Evolutionary conservation across 2,797 vertebrate genomes (phyloP).

Genomic region (Girardinus metallicus): DNA sequence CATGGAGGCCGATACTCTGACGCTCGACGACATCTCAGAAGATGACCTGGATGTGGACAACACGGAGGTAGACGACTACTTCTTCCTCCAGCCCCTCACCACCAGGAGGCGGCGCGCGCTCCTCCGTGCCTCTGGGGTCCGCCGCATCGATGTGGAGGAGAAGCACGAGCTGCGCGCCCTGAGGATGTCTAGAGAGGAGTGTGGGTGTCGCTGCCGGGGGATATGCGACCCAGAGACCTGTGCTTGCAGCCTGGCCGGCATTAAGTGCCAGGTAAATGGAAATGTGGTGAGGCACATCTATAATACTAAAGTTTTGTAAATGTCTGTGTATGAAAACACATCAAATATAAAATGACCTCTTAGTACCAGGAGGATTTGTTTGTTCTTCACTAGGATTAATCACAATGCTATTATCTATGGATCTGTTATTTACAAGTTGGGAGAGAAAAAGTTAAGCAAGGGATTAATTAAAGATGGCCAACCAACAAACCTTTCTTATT

Average conservation of each 20-base stretch:
- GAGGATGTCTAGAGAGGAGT: constrained; percentile 92
- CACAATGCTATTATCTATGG: neutral
- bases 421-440: neutral
- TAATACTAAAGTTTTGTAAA: constrained; percentile 61
- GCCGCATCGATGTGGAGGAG: constrained; percentile 93
- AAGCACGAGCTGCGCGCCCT: constrained; percentile 91
- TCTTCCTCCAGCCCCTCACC: constrained; percentile 93
- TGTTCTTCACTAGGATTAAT: neutral
- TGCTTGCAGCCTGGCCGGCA: constrained; percentile 94
- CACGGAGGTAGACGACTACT: constrained; percentile 95
- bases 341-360: neutral
- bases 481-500: neutral
- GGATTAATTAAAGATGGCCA: neutral
- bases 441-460: too few species aligned
- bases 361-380: neutral
- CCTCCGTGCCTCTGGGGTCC: constrained; percentile 90
- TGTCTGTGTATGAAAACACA: constrained; percentile 29
- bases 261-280: constrained; percentile 94
- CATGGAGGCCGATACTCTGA: constrained; percentile 88
- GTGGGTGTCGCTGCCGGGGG: constrained; percentile 92
- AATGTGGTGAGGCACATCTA: constrained; percentile 77
- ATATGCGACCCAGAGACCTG: constrained; percentile 93
- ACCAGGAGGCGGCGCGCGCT: constrained; percentile 89
- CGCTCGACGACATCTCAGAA: constrained; percentile 92
- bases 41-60: constrained; percentile 94